Base-by-base conservation (phyloP, 2,888 invertebrate genomes). In the Kryphioiulus occultus region DNA sequence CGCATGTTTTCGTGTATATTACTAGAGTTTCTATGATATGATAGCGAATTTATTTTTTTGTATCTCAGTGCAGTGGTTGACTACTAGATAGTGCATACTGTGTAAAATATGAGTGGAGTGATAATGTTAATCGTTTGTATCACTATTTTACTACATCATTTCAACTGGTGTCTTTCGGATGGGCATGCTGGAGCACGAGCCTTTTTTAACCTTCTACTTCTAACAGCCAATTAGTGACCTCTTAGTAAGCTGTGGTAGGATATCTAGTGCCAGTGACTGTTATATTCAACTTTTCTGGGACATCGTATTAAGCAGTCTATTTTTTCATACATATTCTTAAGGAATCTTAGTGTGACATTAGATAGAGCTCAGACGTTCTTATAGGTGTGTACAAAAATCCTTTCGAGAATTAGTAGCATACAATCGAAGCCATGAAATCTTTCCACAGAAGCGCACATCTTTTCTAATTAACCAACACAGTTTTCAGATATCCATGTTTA, bases 271-370 rank as follows among this genome's bases (percentile, higher is more conserved):
- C 22, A 39, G 35, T 85, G 39, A 32, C 30, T 39, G 35, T 85
- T 39, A 32, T 85, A 39, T 32, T 85, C 32, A 85, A 22, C 22
- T 85, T 85, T 85, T 85, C 85, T 85, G 85, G 39, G 17, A 85
- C 39, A 30, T 82, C 10, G 26, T 85, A 85, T 35, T 85, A 39
- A 85, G 85, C 87, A 84, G 83, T 87, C 87, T 87, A 87, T 87
- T 87, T 47, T 47, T 87, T 87, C 87, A 42, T 87, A 87, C 78
- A 15, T 87, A 84, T 87, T 87, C 83, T 86, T 44, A 84, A 84
- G 78, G 84, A 87, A 22, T 84, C 42, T 44, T 87, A 87, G 87
- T 87, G 87, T 87, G 87, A 87, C 87, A 44, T 87, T 87, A 84
- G 86, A 26, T 26, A 68, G 26, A 82, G 17, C 82, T 82, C 82